Evolutionary conservation across 2,888 invertebrate genomes (phyloP).

Genomic region (Macrophya annulata): DNA sequence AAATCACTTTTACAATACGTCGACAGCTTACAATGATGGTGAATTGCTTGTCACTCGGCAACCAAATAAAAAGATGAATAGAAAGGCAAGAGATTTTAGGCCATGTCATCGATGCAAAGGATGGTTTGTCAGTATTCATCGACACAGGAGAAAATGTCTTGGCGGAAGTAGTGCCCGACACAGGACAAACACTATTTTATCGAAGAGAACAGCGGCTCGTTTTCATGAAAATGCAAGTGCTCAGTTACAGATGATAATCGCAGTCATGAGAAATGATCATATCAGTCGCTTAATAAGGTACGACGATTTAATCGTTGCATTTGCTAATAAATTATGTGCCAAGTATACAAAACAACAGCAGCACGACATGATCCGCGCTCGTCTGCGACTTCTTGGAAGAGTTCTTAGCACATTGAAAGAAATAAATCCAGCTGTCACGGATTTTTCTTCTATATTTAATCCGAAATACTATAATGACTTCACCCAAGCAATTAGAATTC

Average conservation of each 20-base stretch:
- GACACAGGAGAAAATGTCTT: conserved; percentile 48
- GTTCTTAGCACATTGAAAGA: conserved; percentile 55
- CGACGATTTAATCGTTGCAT: conserved; percentile 57
- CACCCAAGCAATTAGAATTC: conserved; percentile 30
- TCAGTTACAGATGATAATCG: conserved; percentile 55
- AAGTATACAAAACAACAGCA: conserved; percentile 59
- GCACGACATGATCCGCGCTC: conserved; percentile 56
- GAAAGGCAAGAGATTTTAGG: conserved; percentile 36
- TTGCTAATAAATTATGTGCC: conserved; percentile 57
- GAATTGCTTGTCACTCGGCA: conserved; percentile 49
- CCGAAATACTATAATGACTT: conserved; percentile 55
- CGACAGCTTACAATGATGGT: conserved; percentile 33
- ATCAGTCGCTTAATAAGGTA: conserved; percentile 52
- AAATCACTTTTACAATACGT: conserved; percentile 51
- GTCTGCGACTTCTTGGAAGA: conserved; percentile 58
- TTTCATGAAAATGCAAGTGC: conserved; percentile 53
- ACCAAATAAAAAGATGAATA: conserved; percentile 27
- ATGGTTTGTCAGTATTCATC: conserved; percentile 47
- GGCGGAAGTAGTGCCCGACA: conserved; percentile 41
- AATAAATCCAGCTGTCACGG: conserved; percentile 48
- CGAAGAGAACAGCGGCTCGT: conserved; percentile 35
- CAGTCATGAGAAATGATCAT: conserved; percentile 57
- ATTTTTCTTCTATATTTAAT: conserved; percentile 47
- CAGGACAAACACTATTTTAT: conserved; percentile 43
- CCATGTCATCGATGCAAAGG: conserved; percentile 51